These are phyloP conservation scores for Apodemus speciosus DNA, from an alignment of 2,113 vertebrate genomes.

Conservation along the genomic window DNA sequence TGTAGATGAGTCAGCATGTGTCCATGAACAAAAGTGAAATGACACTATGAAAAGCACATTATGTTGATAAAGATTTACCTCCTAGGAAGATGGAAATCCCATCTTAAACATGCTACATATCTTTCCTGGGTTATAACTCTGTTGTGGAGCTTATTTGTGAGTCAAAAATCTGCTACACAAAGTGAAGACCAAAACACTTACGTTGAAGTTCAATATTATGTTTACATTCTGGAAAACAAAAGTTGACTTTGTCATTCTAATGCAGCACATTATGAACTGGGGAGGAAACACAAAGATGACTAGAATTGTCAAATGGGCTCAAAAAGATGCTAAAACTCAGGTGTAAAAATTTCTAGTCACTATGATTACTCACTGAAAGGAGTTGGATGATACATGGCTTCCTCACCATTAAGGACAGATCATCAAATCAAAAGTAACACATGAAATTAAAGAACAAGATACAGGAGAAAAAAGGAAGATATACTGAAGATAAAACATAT, in stretches of 20 bases:
- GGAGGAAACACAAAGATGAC: constrained; percentile 56
- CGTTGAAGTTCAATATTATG: constrained; percentile 50
- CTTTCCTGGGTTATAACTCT: constrained; percentile 72
- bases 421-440: neutral
- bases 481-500: accelerated
- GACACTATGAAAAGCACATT: constrained; percentile 49
- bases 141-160: constrained; percentile 73
- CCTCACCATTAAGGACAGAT: neutral
- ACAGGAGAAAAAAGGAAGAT: accelerated
- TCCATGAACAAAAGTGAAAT: constrained; percentile 31
- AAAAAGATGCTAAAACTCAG: neutral
- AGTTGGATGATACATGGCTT: neutral
- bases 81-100: constrained; percentile 4
- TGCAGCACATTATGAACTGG: constrained; percentile 22
- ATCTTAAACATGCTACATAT: neutral
- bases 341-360: constrained; percentile 26
- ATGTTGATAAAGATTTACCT: constrained; percentile 2
- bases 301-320: constrained; percentile 43
- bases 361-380: constrained; percentile 27
- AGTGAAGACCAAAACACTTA: constrained; percentile 72
- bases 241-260: constrained; percentile 68
- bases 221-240: constrained; percentile 71
- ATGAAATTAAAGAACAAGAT: neutral
- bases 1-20: neutral
- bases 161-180: constrained; percentile 72